These are phyloP conservation scores for Mormyrus iriodes DNA, from an alignment of 2,113 vertebrate species.

Conservation along the genomic window DNA sequence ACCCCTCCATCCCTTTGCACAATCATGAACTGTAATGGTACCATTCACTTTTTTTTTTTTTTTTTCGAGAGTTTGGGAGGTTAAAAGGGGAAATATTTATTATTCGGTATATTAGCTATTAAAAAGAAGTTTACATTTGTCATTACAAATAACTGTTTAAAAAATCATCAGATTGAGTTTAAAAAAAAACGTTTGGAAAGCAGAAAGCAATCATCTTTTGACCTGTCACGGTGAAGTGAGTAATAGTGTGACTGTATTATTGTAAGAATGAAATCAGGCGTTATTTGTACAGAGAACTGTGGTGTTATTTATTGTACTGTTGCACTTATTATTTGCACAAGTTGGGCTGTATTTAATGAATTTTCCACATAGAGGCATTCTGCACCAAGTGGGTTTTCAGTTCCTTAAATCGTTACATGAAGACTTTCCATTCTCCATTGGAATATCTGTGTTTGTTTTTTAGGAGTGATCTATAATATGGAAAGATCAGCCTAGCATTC, in stretches of 20 bases:
- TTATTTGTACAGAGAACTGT: conserved; percentile 13
- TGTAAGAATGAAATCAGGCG: background rate
- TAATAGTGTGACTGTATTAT: background rate
- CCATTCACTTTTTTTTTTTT: background rate
- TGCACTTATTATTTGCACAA: background rate
- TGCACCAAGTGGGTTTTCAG: background rate
- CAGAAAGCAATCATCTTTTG: background rate
- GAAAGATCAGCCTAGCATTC: conserved; percentile 7
- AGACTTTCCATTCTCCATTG: background rate
- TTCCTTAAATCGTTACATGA: background rate
- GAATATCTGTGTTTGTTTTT: background rate
- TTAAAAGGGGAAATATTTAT: background rate
- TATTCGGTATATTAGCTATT: background rate
- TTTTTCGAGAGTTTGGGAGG: background rate
- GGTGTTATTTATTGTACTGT: background rate
- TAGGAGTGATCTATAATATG: conserved; percentile 8
- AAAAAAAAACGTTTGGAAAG: background rate
- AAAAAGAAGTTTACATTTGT: conserved; percentile 3
- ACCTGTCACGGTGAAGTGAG: background rate
- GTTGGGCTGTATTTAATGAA: background rate
- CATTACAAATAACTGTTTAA: background rate
- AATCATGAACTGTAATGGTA: background rate
- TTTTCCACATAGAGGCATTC: background rate
- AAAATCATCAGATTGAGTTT: background rate
- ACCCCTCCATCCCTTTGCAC: background rate